Conservation (phyloP, 1,140 invertebrate genomes). For the Chironomus tepperi region DNA sequence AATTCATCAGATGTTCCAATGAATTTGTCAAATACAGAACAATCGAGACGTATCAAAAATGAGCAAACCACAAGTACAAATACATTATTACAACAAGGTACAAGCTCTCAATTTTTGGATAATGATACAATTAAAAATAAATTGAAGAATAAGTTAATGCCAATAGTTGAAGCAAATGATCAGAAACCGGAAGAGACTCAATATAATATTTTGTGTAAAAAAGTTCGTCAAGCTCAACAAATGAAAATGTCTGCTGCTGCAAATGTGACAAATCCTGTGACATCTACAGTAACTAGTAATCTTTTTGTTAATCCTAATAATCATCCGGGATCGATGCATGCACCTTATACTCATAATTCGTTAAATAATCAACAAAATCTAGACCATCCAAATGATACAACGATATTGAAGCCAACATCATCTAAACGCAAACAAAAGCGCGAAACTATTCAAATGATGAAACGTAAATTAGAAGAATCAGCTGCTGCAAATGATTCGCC, state of each 20-base stretch:
- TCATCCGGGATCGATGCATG: too few species aligned
- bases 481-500: background rate
- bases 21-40: background rate
- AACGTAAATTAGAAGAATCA: background rate
- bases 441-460: background rate
- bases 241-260: constrained; percentile 29
- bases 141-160: background rate
- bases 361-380: too few species aligned
- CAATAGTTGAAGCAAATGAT: background rate
- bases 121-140: constrained; percentile 1
- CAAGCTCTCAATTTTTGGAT: background rate
- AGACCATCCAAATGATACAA: too few species aligned
- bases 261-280: background rate
- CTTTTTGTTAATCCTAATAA: too few species aligned
- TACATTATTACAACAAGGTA: background rate
- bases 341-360: too few species aligned
- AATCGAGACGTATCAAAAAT: background rate
- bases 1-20: constrained; percentile 17
- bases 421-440: background rate
- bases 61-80: background rate
- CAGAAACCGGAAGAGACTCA: constrained; percentile 28
- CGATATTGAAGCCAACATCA: background rate
- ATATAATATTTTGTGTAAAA: constrained; percentile 36
- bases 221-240: constrained; percentile 38
- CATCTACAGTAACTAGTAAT: too few species aligned